These are phyloP conservation scores for Indicator indicator DNA, from an alignment of 2,113 vertebrate genomes.

Conservation along the genomic window DNA sequence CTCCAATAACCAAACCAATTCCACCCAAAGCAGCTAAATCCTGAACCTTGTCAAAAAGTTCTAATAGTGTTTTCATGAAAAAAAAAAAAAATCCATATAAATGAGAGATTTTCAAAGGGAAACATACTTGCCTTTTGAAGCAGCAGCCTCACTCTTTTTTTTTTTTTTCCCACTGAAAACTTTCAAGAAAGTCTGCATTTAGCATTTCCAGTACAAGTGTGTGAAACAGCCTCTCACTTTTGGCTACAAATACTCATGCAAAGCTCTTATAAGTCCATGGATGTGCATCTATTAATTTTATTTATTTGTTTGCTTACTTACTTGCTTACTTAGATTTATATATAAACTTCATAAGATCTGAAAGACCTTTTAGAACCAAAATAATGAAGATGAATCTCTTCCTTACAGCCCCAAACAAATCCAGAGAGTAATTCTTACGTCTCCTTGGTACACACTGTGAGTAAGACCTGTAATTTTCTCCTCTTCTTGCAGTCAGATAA, in stretches of 20 bases:
- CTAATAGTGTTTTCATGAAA: neutral
- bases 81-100: neutral
- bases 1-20: neutral
- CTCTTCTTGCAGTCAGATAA: neutral
- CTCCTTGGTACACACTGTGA: neutral
- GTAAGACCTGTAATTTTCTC: constrained; percentile 7
- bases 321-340: neutral
- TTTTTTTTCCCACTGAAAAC: neutral
- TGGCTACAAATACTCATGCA: neutral
- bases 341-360: neutral
- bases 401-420: neutral
- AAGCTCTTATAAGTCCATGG: neutral
- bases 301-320: neutral
- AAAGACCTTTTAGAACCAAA: neutral
- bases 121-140: neutral
- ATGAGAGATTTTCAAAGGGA: neutral
- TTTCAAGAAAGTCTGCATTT: neutral
- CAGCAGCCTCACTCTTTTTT: neutral
- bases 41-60: neutral
- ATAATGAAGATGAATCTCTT: neutral
- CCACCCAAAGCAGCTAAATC: neutral
- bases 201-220: neutral
- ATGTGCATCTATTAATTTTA: neutral
- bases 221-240: neutral
- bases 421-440: neutral